These are phyloP conservation scores for Metopolophium dirhodum DNA, from an alignment of 1,140 invertebrate genomes.

Conservation along the genomic window DNA sequence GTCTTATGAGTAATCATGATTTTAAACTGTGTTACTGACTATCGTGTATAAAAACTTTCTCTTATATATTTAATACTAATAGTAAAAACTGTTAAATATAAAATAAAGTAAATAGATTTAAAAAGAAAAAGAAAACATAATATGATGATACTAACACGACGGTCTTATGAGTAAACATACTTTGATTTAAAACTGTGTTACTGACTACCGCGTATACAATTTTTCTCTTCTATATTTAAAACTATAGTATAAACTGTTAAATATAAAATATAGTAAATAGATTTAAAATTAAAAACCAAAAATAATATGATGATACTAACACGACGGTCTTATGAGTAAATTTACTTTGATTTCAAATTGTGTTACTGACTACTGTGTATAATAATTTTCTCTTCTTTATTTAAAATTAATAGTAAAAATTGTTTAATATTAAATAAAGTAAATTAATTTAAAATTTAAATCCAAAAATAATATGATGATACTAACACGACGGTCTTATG, in stretches of 20 bases:
- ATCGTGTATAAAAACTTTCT: too few species aligned
- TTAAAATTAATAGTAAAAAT: neutral
- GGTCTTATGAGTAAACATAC: constrained; percentile 38
- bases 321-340: constrained; percentile 42
- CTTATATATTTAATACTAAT: neutral
- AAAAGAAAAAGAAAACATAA: too few species aligned
- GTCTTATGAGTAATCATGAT: constrained; percentile 48
- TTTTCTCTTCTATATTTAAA: neutral
- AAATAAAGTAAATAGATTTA: too few species aligned
- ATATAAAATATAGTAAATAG: too few species aligned
- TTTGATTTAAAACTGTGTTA: constrained; percentile 44
- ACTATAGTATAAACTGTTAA: neutral
- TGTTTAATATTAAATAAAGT: neutral
- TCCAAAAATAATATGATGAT: neutral
- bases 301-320: constrained; percentile 46
- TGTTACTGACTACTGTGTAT: neutral
- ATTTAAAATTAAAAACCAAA: too few species aligned
- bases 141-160: constrained; percentile 52
- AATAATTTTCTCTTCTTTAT: neutral
- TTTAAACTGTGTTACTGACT: constrained; percentile 43
- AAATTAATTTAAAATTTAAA: neutral
- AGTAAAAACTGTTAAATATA: neutral
- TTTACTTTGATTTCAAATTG: neutral
- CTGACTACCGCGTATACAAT: neutral
- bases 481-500: constrained; percentile 50